Evolutionary conservation across 2,888 invertebrate species (phyloP).

Genomic region (Idaea aversata): DNA sequence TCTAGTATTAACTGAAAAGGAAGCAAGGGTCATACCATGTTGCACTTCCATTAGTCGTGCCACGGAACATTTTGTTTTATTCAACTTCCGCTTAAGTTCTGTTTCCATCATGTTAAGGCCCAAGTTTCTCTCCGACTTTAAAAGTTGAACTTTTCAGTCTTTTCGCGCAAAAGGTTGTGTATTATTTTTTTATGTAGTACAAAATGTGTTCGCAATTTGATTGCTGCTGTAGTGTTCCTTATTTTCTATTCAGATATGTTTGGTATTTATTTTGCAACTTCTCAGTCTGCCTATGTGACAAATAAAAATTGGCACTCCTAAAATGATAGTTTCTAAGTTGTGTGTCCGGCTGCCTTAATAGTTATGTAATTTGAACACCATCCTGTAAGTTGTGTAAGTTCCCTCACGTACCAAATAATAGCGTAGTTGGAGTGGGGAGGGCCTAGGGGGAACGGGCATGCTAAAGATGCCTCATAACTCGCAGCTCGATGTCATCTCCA

Average conservation of each 20-base stretch:
- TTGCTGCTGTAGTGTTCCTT: conserved; percentile 80
- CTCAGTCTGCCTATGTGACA: conserved; percentile 52
- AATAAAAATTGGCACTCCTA: conserved; percentile 62
- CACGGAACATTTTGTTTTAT: not conserved
- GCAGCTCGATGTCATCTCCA: too few species aligned
- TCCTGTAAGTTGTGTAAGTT: conserved; percentile 49
- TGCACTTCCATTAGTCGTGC: conserved; percentile 20
- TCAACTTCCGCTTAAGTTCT: conserved; percentile 6
- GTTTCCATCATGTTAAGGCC: conserved; percentile 40
- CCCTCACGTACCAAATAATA: conserved; percentile 75
- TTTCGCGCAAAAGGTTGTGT: conserved; percentile 81
- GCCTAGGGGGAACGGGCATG: conserved; percentile 7
- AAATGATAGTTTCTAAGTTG: conserved; percentile 53
- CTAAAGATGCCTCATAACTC: not conserved
- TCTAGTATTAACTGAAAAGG: conserved; percentile 74
- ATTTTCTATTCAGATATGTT: conserved; percentile 70
- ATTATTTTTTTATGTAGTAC: conserved; percentile 79
- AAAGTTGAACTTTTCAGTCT: conserved; percentile 78
- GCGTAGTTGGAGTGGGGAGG: conserved; percentile 39
- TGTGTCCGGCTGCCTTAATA: conserved; percentile 70
- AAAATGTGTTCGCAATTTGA: conserved; percentile 80
- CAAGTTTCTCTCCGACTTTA: conserved; percentile 63
- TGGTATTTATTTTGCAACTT: conserved; percentile 73
- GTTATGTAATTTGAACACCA: conserved; percentile 59
- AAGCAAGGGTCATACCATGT: conserved; percentile 54